Evolutionary conservation across 2,113 vertebrate species (phyloP).

Genomic region (Cheirogaleus medius): DNA sequence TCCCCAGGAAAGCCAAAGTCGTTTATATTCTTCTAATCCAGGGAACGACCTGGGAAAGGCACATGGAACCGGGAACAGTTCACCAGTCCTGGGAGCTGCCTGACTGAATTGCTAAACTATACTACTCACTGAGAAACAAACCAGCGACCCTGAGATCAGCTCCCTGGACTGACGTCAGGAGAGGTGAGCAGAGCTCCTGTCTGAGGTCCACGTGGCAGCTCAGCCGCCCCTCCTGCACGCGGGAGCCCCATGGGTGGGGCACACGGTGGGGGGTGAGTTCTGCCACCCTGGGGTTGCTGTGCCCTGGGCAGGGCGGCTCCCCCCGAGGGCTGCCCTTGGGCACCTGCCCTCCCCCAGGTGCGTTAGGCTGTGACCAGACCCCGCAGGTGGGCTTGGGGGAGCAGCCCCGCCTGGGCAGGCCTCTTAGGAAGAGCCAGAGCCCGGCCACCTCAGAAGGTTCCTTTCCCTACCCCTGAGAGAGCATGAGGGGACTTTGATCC

Average conservation of each 20-base stretch:
- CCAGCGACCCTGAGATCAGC: not conserved
- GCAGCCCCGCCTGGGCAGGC: too few relatives aligned
- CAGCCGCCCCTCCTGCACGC: fast-evolving
- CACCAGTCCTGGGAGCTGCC: fast-evolving
- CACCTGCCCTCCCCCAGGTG: not conserved
- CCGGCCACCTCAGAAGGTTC: not conserved
- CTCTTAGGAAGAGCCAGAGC: not conserved
- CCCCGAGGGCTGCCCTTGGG: not conserved
- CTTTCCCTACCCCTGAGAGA: not conserved
- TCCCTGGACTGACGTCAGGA: fast-evolving
- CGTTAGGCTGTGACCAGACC: not conserved
- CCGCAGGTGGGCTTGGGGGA: too few relatives aligned
- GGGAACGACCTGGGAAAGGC: not conserved
- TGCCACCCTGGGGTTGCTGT: too few relatives aligned
- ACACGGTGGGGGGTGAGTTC: fast-evolving
- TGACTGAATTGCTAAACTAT: not conserved
- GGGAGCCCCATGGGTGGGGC: not conserved
- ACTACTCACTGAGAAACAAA: fast-evolving
- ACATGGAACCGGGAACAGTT: too few relatives aligned
- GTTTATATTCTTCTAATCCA: not conserved
- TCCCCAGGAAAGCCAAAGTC: not conserved
- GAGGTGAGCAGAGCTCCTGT: fast-evolving
- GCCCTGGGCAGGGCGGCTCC: not conserved
- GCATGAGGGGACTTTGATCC: not conserved
- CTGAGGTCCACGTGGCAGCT: fast-evolving